These are phyloP conservation scores for Lerema accius DNA, from an alignment of 1,140 invertebrate genomes.

Conservation along the genomic window DNA sequence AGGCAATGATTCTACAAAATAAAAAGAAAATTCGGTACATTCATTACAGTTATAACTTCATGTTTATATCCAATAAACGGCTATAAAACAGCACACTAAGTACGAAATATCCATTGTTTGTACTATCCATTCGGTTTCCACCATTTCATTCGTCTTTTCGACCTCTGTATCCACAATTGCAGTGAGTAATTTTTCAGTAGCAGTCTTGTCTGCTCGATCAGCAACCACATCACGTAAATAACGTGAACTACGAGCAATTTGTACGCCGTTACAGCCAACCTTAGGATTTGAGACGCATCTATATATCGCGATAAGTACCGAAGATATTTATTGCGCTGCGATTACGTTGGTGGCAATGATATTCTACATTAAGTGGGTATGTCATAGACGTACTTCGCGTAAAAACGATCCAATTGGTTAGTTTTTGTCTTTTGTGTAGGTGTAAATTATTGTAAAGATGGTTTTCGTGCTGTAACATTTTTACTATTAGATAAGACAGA, in stretches of 20 bases:
- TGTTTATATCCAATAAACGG: too few species aligned
- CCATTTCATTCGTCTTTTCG: conserved; percentile 1
- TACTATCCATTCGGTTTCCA: neutral
- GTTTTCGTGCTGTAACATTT: too few species aligned
- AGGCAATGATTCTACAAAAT: too few species aligned
- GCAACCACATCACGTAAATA: conserved; percentile 57
- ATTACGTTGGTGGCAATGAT: conserved; percentile 40
- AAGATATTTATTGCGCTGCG: conserved; percentile 51
- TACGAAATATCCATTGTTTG: neutral
- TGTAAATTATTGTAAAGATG: too few species aligned
- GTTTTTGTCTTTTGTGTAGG: too few species aligned
- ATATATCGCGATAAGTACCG: conserved; percentile 51
- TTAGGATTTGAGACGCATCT: conserved; percentile 47
- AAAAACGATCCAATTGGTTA: too few species aligned
- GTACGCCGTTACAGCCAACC: conserved; percentile 51
- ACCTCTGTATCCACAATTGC: conserved; percentile 6
- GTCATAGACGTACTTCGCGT: too few species aligned
- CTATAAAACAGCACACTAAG: too few species aligned
- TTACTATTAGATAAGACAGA: too few species aligned
- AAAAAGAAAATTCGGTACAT: too few species aligned
- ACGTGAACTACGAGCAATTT: conserved; percentile 58
- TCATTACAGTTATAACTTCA: too few species aligned
- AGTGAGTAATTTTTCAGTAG: conserved; percentile 15
- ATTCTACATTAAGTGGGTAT: too few species aligned
- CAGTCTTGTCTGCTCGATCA: conserved; percentile 29